A percentile compares a stretch with the other conserved stretches of the same genome.
phyloP scores from a whole-genome alignment of 2,797 vertebrate species.

The Odontamblyopus rebecca region DNA sequence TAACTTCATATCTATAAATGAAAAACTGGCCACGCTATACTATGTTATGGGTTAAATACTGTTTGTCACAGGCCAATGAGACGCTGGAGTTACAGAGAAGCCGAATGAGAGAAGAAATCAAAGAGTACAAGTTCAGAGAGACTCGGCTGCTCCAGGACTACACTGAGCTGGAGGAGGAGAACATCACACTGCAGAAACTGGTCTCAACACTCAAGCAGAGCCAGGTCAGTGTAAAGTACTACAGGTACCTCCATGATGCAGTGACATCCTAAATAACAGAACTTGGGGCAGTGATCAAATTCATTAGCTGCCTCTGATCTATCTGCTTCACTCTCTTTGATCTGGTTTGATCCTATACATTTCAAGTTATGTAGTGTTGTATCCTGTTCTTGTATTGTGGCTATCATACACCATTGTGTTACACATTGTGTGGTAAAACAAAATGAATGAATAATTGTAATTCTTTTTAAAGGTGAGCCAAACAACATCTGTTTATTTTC shows the following conservation, averaged over 20 bases:
- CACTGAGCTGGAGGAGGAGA: slow-evolving; percentile 97
- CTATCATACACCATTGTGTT: no score
- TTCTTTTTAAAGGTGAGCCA: no score
- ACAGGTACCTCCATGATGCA: background rate
- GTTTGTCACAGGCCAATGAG: slow-evolving; percentile 84
- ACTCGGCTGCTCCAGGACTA: slow-evolving; percentile 94
- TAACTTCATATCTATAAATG: background rate
- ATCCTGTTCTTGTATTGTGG: no score
- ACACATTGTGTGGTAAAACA: no score
- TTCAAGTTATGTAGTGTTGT: no score
- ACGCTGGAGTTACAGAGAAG: slow-evolving; percentile 89
- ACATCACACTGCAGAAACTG: slow-evolving; percentile 95
- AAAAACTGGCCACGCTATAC: background rate
- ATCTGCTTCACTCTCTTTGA: no score
- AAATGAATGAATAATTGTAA: background rate
- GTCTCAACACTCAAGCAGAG: slow-evolving; percentile 87
- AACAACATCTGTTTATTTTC: background rate
- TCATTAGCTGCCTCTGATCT: no score
- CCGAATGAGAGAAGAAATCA: slow-evolving; percentile 95
- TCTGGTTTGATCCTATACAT: no score
- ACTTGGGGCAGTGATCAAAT: background rate
- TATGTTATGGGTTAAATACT: background rate
- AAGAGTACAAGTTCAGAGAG: slow-evolving; percentile 96
- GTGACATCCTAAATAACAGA: background rate
- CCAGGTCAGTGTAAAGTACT: slow-evolving; percentile 57